Evolutionary conservation across 2,888 invertebrate genomes (phyloP).

Genomic region (Camptogramma bilineatum): DNA sequence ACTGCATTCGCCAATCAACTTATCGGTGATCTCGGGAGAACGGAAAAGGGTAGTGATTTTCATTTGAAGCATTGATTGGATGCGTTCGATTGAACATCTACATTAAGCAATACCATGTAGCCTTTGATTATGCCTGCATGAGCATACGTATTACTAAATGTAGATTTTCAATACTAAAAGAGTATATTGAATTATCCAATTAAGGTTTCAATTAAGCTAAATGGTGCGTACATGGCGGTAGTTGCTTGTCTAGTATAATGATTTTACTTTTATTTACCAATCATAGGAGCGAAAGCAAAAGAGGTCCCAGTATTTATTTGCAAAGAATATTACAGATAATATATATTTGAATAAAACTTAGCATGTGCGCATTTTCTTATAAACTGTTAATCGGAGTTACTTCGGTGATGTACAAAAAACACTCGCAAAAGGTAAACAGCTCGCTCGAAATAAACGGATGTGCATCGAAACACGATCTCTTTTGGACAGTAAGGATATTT

Average conservation of each 20-base stretch:
- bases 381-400: conserved; percentile 47
- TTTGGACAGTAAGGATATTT: conserved; percentile 36
- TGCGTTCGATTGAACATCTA: conserved; percentile 20
- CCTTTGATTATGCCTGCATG: neutral
- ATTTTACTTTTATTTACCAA: neutral
- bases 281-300: neutral
- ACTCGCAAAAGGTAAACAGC: conserved; percentile 57
- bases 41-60: conserved; percentile 29
- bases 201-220: neutral
- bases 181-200: neutral
- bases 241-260: neutral
- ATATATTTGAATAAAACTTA: neutral
- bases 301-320: neutral
- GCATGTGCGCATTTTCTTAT: conserved; percentile 23
- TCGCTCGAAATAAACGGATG: conserved; percentile 54
- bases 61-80: conserved; percentile 24
- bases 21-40: conserved; percentile 39
- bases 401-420: conserved; percentile 59
- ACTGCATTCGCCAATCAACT: conserved; percentile 43
- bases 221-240: neutral
- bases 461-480: conserved; percentile 45
- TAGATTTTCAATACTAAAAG: neutral
- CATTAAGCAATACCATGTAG: neutral
- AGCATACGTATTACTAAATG: neutral
- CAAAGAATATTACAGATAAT: neutral